Conservation (phyloP, 2,888 invertebrate genomes). For the Rhorus exstirpatorius region DNA sequence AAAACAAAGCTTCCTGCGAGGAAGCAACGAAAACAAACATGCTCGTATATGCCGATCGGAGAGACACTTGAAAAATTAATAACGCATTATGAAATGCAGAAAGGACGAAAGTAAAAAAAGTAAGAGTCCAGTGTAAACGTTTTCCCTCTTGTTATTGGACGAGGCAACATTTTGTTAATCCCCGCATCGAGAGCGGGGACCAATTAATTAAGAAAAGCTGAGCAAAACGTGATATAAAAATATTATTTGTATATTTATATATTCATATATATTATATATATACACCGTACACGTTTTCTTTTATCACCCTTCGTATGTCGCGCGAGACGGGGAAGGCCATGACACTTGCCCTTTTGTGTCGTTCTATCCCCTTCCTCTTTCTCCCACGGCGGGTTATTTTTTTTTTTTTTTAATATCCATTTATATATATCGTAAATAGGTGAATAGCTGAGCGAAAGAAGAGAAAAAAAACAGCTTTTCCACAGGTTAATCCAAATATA, state of each 20-base stretch:
- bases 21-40: background rate
- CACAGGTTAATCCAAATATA: constrained; percentile 41
- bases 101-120: too few species aligned
- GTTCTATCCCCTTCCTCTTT: constrained; percentile 29
- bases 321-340: constrained; percentile 60
- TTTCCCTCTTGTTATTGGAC: background rate
- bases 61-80: too few species aligned
- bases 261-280: constrained; percentile 5
- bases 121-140: background rate
- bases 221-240: constrained; percentile 2
- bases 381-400: constrained; percentile 11
- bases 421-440: constrained; percentile 10
- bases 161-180: background rate
- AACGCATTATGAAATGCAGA: too few species aligned
- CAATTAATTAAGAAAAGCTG: background rate
- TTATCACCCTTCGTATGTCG: constrained; percentile 20
- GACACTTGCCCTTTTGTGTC: constrained; percentile 70
- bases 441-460: constrained; percentile 33
- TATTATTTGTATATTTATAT: constrained; percentile 31
- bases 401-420: constrained; percentile 13
- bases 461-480: constrained; percentile 38
- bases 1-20: too few species aligned
- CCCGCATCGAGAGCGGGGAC: background rate
- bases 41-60: background rate
- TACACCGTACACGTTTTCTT: constrained; percentile 8